Evolutionary conservation across 1,140 invertebrate genomes (phyloP).

Genomic region (Papilio helenus): DNA sequence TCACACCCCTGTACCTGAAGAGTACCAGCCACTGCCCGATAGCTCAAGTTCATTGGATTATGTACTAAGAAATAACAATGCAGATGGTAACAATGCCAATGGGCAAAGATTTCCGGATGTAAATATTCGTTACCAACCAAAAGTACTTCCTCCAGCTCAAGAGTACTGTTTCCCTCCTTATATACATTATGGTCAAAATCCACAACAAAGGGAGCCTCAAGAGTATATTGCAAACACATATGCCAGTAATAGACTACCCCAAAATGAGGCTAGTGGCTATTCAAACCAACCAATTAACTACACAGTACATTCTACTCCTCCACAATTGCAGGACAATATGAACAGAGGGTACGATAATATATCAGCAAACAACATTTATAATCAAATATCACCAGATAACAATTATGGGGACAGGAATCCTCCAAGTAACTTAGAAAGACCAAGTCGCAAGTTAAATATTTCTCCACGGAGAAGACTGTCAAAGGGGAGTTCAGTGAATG

Average conservation of each 20-base stretch:
- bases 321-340: conserved; percentile 49
- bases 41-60: conserved; percentile 74
- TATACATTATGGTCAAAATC: conserved; percentile 44
- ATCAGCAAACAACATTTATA: conserved; percentile 50
- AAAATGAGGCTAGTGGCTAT: conserved; percentile 64
- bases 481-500: conserved; percentile 63
- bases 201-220: conserved; percentile 43
- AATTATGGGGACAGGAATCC: conserved; percentile 44
- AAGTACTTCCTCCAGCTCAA: conserved; percentile 55
- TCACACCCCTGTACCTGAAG: conserved; percentile 74
- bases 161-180: conserved; percentile 66
- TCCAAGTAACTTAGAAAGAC: conserved; percentile 62
- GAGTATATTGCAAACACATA: conserved; percentile 61
- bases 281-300: conserved; percentile 59
- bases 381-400: conserved; percentile 36
- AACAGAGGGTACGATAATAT: conserved; percentile 53
- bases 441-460: conserved; percentile 74
- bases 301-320: conserved; percentile 51
- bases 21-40: conserved; percentile 76
- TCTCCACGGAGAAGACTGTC: conserved; percentile 72
- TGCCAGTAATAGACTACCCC: conserved; percentile 61
- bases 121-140: conserved; percentile 75
- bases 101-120: conserved; percentile 56
- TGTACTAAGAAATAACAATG: conserved; percentile 51
- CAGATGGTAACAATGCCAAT: conserved; percentile 55